phyloP scores from a whole-genome alignment of 2,888 invertebrate species.

The Cosmia pyralina region DNA sequence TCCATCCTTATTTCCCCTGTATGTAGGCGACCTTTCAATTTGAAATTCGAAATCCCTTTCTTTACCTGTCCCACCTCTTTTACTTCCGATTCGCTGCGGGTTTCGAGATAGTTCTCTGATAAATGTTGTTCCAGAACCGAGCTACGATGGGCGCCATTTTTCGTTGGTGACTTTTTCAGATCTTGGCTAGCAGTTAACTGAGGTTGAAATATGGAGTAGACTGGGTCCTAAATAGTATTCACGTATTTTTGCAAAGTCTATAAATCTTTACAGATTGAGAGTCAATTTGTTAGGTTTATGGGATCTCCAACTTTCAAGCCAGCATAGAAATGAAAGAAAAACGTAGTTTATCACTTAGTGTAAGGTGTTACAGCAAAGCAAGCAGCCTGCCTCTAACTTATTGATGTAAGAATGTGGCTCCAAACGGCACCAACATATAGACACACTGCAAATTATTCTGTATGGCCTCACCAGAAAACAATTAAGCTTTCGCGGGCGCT shows the following conservation, averaged over 20 bases:
- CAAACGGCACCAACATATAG: neutral
- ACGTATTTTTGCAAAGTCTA: slow-evolving; percentile 1
- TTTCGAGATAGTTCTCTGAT: slow-evolving; percentile 49
- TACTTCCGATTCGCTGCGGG: slow-evolving; percentile 23
- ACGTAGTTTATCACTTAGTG: slow-evolving; percentile 48
- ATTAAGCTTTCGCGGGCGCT: neutral
- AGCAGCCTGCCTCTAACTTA: slow-evolving; percentile 40
- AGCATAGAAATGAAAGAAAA: slow-evolving; percentile 40
- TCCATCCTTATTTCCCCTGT: slow-evolving; percentile 20
- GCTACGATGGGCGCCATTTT: slow-evolving; percentile 33
- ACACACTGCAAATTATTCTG: slow-evolving; percentile 7
- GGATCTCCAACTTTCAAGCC: slow-evolving; percentile 1
- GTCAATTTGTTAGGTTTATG: slow-evolving; percentile 32
- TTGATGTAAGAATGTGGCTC: slow-evolving; percentile 39
- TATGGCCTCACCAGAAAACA: neutral
- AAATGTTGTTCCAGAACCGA: slow-evolving; percentile 35
- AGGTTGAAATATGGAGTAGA: slow-evolving; percentile 32
- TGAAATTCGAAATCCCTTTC: slow-evolving; percentile 30
- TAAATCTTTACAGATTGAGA: slow-evolving; percentile 15
- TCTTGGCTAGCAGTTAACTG: slow-evolving; percentile 18
- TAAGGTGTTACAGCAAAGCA: slow-evolving; percentile 41
- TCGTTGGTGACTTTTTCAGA: slow-evolving; percentile 35
- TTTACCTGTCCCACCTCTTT: slow-evolving; percentile 24
- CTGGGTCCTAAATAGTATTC: neutral
- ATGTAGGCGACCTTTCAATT: slow-evolving; percentile 28